Conservation (phyloP, 2,797 vertebrate genomes). For the Silurus aristotelis region DNA sequence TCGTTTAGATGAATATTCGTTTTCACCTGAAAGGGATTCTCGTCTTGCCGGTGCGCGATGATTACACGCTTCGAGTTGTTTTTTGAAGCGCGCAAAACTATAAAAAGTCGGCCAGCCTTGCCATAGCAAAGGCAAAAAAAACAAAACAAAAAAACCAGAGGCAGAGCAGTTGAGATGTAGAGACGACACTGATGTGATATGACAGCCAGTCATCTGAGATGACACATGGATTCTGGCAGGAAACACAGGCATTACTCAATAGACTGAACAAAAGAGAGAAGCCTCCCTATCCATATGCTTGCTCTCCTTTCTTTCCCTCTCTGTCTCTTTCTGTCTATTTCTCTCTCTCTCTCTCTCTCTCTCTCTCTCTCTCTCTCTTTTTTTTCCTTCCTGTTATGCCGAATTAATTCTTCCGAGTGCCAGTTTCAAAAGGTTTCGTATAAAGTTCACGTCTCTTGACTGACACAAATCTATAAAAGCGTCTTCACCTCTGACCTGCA, state of each 20-base stretch:
- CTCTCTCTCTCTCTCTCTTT: neutral
- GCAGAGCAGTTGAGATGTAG: constrained; percentile 70
- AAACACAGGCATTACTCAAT: constrained; percentile 73
- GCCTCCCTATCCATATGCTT: constrained; percentile 50
- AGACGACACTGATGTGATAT: constrained; percentile 77
- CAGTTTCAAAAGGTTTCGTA: constrained; percentile 74
- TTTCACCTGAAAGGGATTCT: constrained; percentile 39
- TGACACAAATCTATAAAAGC: constrained; percentile 76
- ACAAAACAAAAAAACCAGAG: constrained; percentile 16
- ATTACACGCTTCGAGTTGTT: constrained; percentile 41
- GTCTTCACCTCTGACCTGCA: constrained; percentile 66
- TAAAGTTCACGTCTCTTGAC: constrained; percentile 78
- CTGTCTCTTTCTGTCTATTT: too few species aligned
- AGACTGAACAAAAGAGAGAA: constrained; percentile 71
- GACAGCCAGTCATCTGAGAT: constrained; percentile 76
- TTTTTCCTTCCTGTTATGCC: constrained; percentile 55
- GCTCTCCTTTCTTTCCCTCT: constrained; percentile 1
- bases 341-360: neutral
- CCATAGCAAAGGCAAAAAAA: constrained; percentile 4
- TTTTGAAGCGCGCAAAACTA: constrained; percentile 3
- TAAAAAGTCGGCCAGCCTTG: constrained; percentile 21
- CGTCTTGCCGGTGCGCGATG: constrained; percentile 45
- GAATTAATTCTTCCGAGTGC: constrained; percentile 79
- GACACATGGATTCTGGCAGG: constrained; percentile 80
- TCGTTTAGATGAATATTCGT: constrained; percentile 49